Conservation (phyloP, 2,113 vertebrate genomes). For the Ardeotis arabs region DNA sequence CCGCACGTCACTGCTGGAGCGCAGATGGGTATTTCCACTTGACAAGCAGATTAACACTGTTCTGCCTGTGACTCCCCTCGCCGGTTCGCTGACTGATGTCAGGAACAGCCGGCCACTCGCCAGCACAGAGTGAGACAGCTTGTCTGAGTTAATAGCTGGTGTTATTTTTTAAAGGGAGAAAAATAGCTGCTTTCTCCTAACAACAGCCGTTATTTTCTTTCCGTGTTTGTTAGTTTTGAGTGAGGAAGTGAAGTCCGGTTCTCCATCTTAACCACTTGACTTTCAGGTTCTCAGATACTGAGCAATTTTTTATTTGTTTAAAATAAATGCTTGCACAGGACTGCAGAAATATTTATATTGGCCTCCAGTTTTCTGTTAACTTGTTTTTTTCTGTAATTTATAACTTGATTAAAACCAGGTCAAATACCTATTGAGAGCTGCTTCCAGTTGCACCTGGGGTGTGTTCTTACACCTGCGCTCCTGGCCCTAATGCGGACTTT, state of each 20-base stretch:
- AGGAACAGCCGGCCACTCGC: neutral
- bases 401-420: neutral
- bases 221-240: fast-evolving
- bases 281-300: neutral
- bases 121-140: neutral
- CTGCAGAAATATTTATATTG: neutral
- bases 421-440: neutral
- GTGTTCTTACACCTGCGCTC: neutral
- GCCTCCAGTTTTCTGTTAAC: neutral
- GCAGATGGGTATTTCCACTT: neutral
- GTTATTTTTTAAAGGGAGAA: neutral
- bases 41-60: neutral
- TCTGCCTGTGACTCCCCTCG: neutral
- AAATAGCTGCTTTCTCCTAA: neutral
- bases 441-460: neutral
- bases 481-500: neutral
- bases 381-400: neutral
- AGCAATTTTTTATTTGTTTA: neutral
- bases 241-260: neutral
- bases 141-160: neutral
- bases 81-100: neutral
- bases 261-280: neutral
- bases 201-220: neutral
- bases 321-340: neutral
- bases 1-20: fast-evolving